Evolutionary conservation across 1,140 invertebrate genomes (phyloP).

Genomic region (Orius insidiosus): DNA sequence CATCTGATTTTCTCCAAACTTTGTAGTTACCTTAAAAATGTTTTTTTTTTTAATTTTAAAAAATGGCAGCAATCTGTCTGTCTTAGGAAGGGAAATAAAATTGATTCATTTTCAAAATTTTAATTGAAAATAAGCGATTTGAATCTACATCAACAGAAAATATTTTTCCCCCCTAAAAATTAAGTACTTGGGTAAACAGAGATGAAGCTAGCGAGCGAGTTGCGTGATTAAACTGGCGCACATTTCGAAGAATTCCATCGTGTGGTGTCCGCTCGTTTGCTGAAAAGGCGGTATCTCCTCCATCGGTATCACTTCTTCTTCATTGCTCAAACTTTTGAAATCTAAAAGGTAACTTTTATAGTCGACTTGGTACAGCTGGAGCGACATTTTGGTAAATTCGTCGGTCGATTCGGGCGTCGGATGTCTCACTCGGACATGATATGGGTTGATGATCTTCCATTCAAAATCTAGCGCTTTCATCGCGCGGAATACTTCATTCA

Average conservation of each 20-base stretch:
- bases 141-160: not conserved
- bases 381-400: conserved; percentile 87
- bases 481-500: conserved; percentile 98
- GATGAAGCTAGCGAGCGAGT: conserved; percentile 56
- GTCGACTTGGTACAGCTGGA: conserved; percentile 98
- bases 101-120: conserved; percentile 13
- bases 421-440: conserved; percentile 78
- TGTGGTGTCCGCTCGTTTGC: conserved; percentile 49
- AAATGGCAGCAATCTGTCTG: too few relatives aligned
- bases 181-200: too few relatives aligned
- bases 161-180: too few relatives aligned
- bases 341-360: conserved; percentile 93
- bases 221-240: conserved; percentile 96
- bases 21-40: too few relatives aligned
- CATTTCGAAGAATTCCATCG: conserved; percentile 99
- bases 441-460: conserved; percentile 97
- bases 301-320: conserved; percentile 31
- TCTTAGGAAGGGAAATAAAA: too few relatives aligned
- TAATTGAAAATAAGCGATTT: not conserved
- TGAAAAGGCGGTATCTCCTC: conserved; percentile 21
- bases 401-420: conserved; percentile 58
- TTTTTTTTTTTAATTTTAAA: too few relatives aligned
- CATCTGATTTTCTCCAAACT: too few relatives aligned
- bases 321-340: conserved; percentile 84
- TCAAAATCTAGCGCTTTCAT: conserved; percentile 97